phyloP scores from a whole-genome alignment of 2,888 invertebrate genomes.

The Mallateleia sp. region DNA sequence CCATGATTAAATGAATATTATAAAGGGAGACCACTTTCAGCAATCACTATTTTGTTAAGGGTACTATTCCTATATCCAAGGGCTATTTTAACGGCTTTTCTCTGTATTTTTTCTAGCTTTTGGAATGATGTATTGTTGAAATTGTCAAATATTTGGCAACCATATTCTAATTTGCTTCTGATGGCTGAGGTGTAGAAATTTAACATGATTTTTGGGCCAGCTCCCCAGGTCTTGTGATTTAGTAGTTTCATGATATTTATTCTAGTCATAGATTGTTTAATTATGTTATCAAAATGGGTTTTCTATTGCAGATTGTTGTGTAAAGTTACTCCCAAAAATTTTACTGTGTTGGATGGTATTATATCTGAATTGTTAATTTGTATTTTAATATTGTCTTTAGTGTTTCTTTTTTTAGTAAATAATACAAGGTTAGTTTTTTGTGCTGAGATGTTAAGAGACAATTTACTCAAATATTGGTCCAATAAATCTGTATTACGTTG shows the following conservation, averaged over 20 bases:
- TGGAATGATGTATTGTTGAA: neutral
- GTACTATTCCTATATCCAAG: slow-evolving; percentile 7
- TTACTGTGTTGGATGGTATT: neutral
- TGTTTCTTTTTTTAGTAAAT: slow-evolving; percentile 27
- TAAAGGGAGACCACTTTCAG: too few relatives aligned
- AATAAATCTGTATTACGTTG: too few relatives aligned
- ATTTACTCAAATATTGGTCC: neutral
- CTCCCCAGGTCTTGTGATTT: slow-evolving; percentile 34
- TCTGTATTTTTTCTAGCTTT: slow-evolving; percentile 1
- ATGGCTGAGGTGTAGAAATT: slow-evolving; percentile 30
- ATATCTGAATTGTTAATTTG: neutral
- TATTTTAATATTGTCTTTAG: neutral
- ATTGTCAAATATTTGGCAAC: neutral
- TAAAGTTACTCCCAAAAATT: slow-evolving; percentile 12
- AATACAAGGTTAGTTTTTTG: slow-evolving; percentile 24
- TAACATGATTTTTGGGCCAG: slow-evolving; percentile 40
- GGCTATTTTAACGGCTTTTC: slow-evolving; percentile 20
- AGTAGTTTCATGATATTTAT: slow-evolving; percentile 26
- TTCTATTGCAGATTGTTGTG: slow-evolving; percentile 16
- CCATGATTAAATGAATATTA: too few relatives aligned
- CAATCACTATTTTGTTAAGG: slow-evolving; percentile 15
- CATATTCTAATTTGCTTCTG: slow-evolving; percentile 11
- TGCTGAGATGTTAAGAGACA: neutral
- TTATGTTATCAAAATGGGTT: neutral
- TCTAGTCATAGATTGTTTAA: neutral